A percentile compares a stretch with the other conserved stretches of the same genome.
These are phyloP conservation scores for Neosilurus mollespiculum DNA, from an alignment of 2,797 vertebrate species.

Conservation along the genomic window DNA sequence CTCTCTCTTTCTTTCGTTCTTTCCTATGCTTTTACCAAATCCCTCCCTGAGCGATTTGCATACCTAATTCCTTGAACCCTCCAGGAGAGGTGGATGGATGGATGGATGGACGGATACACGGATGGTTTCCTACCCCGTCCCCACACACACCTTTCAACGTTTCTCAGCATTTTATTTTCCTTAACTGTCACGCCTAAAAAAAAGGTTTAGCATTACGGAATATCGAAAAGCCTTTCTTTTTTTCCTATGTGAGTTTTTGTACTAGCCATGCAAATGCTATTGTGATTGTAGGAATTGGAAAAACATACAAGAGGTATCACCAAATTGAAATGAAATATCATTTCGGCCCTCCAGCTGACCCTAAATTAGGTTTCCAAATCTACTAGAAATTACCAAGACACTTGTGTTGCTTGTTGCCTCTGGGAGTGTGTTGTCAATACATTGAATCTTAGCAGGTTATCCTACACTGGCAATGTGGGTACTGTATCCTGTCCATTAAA, in stretches of 20 bases:
- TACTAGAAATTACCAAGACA: background rate
- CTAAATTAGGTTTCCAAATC: background rate
- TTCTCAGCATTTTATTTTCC: slow-evolving; percentile 24
- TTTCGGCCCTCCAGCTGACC: background rate
- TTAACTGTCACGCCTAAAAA: slow-evolving; percentile 20
- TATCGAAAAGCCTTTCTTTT: background rate
- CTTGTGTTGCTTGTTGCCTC: background rate
- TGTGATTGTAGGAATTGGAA: background rate
- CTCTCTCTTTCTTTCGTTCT: background rate
- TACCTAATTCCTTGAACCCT: slow-evolving; percentile 52
- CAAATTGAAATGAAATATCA: background rate
- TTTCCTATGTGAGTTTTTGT: background rate
- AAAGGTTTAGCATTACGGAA: background rate
- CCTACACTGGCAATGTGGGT: background rate
- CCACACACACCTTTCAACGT: slow-evolving; percentile 18
- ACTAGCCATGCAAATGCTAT: background rate
- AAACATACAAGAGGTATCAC: background rate
- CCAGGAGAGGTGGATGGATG: slow-evolving; percentile 40
- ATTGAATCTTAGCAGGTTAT: background rate
- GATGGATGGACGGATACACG: slow-evolving; percentile 14
- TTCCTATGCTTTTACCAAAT: slow-evolving; percentile 41
- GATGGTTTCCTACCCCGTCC: slow-evolving; percentile 21
- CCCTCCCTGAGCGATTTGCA: slow-evolving; percentile 53
- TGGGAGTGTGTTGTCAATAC: background rate
- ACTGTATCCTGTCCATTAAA: no score